phyloP scores from a whole-genome alignment of 2,888 invertebrate genomes.

The Ceraclea dissimilis region DNA sequence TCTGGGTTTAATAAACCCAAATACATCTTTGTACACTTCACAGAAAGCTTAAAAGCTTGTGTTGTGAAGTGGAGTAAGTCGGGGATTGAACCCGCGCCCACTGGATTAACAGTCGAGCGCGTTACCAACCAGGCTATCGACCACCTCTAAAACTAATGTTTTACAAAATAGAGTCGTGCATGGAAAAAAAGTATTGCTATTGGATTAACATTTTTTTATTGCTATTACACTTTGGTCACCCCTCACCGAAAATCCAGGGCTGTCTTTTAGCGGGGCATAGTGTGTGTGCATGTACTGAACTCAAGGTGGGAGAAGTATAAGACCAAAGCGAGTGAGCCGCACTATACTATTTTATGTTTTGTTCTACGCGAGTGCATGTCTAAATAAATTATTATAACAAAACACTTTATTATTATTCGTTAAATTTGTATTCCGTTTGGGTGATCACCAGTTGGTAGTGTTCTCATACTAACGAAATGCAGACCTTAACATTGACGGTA shows the following conservation, averaged over 20 bases:
- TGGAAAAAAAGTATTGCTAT: no score
- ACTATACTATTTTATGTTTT: constrained; percentile 13
- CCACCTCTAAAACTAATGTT: no score
- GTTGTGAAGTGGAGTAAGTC: no score
- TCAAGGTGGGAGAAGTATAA: constrained; percentile 22
- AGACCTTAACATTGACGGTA: constrained; percentile 22
- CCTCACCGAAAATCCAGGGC: not conserved
- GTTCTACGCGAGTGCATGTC: constrained; percentile 13
- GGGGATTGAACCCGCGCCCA: no score
- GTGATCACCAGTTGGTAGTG: constrained; percentile 5
- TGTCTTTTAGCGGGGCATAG: not conserved
- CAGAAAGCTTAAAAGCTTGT: no score
- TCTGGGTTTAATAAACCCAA: no score
- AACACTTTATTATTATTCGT: no score
- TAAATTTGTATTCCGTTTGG: constrained; percentile 2
- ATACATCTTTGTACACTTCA: no score
- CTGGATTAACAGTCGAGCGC: no score
- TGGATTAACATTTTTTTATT: no score
- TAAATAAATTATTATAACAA: not conserved
- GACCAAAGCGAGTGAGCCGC: constrained; percentile 19
- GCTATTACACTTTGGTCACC: not conserved
- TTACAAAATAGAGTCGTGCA: no score
- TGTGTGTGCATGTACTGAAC: not conserved
- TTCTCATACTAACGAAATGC: constrained; percentile 16
- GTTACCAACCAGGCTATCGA: no score